Conservation (phyloP, 2,888 invertebrate genomes). For the Diachrysia chrysitis region DNA sequence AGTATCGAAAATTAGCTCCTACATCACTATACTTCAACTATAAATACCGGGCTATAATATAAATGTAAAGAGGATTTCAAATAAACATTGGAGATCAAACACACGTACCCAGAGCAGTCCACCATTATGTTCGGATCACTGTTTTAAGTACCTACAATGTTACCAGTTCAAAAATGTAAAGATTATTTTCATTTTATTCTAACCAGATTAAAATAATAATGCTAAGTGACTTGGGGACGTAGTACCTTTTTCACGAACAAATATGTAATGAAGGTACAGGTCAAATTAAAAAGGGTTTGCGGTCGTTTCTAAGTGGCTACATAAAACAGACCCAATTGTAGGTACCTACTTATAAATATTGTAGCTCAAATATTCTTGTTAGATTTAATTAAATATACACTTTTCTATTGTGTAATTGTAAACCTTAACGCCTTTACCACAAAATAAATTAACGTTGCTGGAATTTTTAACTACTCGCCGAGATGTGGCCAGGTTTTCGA, state of each 20-base stretch:
- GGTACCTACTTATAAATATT: background rate
- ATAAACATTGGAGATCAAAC: background rate
- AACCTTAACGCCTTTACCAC: too few species aligned
- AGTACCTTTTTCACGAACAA: background rate
- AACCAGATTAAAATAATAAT: constrained; percentile 4
- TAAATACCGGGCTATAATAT: background rate
- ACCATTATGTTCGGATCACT: too few species aligned
- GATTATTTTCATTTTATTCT: background rate
- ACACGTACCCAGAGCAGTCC: background rate
- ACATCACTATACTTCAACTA: too few species aligned
- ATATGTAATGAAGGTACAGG: background rate
- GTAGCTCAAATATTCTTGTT: background rate
- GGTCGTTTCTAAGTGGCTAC: background rate
- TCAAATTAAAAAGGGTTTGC: constrained; percentile 4
- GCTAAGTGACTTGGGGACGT: background rate
- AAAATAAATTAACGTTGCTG: too few species aligned
- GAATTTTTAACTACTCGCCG: too few species aligned
- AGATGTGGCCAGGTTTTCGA: too few species aligned
- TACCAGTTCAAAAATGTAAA: background rate
- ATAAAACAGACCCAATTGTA: background rate
- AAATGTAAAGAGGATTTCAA: background rate
- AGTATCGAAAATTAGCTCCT: too few species aligned
- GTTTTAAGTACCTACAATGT: too few species aligned
- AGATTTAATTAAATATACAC: too few species aligned
- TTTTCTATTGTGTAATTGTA: too few species aligned